Conservation (phyloP, 2,888 invertebrate genomes). For the Cordylochernes scorpioides region DNA sequence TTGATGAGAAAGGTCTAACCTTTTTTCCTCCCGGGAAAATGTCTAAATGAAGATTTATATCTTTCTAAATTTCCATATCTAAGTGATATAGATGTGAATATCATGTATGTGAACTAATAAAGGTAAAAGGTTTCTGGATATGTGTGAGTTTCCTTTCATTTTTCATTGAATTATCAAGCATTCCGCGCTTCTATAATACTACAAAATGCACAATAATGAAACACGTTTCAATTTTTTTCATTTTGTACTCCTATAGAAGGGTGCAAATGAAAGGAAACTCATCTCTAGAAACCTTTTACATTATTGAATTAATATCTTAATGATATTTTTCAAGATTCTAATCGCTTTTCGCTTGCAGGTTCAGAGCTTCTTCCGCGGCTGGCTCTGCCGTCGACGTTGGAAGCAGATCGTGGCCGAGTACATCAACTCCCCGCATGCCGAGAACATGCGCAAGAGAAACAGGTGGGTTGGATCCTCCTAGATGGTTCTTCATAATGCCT, state of each 20-base stretch:
- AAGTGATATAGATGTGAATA: no score
- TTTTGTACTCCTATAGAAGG: background rate
- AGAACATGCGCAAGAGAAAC: conserved; percentile 73
- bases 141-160: background rate
- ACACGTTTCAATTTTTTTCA: background rate
- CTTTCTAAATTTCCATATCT: no score
- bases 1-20: no score
- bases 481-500: no score
- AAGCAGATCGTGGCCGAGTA: conserved; percentile 83
- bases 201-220: background rate
- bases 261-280: background rate
- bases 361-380: conserved; percentile 73
- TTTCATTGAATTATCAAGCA: background rate
- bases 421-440: conserved; percentile 74
- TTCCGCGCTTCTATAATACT: background rate
- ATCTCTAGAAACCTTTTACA: background rate
- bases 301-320: background rate
- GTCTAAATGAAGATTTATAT: no score
- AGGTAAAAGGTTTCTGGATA: background rate
- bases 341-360: conserved; percentile 19
- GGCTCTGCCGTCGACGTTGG: conserved; percentile 71
- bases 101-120: no score
- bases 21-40: no score
- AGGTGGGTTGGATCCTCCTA: no score
- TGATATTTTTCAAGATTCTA: background rate